Evolutionary conservation across 2,113 vertebrate genomes (phyloP).

Genomic region (Neopipo cinnamomea): DNA sequence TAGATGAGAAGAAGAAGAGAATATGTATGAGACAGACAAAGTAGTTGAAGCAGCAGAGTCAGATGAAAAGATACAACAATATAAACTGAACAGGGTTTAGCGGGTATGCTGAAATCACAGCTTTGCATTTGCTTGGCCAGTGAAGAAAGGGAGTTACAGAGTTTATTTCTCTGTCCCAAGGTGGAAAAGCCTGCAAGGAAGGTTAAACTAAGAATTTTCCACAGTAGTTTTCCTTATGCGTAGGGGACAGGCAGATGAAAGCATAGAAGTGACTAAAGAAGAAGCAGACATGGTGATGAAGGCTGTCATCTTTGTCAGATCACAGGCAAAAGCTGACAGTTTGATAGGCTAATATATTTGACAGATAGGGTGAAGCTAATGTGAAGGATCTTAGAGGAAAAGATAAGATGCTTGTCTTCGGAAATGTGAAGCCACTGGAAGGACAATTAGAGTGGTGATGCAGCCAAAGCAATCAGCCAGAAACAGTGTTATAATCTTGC

Average conservation of each 20-base stretch:
- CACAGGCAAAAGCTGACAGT: neutral
- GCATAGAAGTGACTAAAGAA: neutral
- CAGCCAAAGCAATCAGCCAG: neutral
- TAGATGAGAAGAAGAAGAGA: neutral
- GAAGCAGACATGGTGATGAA: neutral
- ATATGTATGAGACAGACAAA: neutral
- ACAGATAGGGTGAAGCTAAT: neutral
- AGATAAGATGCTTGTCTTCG: neutral
- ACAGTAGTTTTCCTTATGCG: neutral
- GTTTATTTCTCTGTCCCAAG: neutral
- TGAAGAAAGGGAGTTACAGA: neutral
- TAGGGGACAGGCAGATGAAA: neutral
- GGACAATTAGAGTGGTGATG: neutral
- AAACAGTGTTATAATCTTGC: neutral
- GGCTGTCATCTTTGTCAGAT: neutral
- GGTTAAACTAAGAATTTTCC: neutral
- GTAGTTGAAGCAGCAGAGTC: neutral
- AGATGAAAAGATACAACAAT: neutral
- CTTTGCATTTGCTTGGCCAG: neutral
- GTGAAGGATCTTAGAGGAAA: neutral
- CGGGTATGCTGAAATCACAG: neutral
- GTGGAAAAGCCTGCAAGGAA: neutral
- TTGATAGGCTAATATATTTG: slow-evolving; percentile 9
- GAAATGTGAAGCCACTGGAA: neutral
- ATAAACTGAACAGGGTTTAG: neutral